phyloP scores from a whole-genome alignment of 2,797 vertebrate genomes.

The Eupleurogrammus muticus region DNA sequence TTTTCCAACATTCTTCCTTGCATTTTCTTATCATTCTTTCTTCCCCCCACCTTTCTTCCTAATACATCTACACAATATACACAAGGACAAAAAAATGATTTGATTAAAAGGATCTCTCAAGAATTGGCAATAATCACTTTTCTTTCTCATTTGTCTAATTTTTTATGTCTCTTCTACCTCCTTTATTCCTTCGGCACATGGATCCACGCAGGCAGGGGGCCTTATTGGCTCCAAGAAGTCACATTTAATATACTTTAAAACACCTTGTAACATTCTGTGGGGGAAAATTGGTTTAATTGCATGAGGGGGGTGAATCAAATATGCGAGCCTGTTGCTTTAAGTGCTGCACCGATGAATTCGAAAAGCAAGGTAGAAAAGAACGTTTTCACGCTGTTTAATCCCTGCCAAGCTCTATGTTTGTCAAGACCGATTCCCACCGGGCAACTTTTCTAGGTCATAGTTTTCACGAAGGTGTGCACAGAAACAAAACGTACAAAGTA shows the following conservation, averaged over 20 bases:
- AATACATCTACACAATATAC: slow-evolving; percentile 1
- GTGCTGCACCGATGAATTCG: slow-evolving; percentile 18
- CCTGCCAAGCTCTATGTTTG: slow-evolving; percentile 22
- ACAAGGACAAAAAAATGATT: neutral
- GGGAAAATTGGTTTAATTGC: slow-evolving; percentile 66
- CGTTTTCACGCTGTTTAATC: slow-evolving; percentile 21
- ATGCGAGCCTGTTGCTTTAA: slow-evolving; percentile 33
- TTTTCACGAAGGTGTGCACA: slow-evolving; percentile 51
- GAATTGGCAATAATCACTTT: neutral
- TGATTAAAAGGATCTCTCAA: neutral
- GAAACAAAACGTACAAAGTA: slow-evolving; percentile 53
- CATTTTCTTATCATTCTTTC: neutral
- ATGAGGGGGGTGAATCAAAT: slow-evolving; percentile 24
- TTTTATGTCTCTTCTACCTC: neutral
- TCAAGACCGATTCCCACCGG: slow-evolving; percentile 21
- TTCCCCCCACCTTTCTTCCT: neutral
- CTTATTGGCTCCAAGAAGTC: slow-evolving; percentile 51
- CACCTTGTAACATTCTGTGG: slow-evolving; percentile 57
- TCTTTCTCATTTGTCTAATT: slow-evolving; percentile 16
- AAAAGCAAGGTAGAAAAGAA: slow-evolving; percentile 36
- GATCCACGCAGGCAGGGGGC: slow-evolving; percentile 14
- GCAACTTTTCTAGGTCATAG: slow-evolving; percentile 64
- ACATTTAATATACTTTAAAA: slow-evolving; percentile 62
- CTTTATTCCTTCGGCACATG: slow-evolving; percentile 7
- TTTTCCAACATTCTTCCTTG: neutral